Conservation (phyloP, 2,797 vertebrate genomes). For the Meriones psammophilus region DNA sequence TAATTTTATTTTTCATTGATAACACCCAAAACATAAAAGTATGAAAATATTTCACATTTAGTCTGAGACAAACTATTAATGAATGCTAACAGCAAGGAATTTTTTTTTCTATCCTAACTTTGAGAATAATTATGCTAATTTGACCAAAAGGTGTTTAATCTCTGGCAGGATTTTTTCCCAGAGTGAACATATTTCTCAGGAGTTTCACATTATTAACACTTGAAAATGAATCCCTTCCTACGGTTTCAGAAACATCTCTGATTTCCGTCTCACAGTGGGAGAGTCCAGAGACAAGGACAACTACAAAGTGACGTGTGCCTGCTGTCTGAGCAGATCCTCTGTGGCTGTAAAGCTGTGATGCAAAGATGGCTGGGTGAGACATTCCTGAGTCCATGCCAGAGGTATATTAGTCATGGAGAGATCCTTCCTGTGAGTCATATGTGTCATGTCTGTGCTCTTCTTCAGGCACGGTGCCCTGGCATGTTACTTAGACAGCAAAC, state of each 20-base stretch:
- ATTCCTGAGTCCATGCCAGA: background rate
- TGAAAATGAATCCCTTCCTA: slow-evolving; percentile 62
- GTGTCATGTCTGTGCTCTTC: background rate
- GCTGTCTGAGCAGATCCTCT: background rate
- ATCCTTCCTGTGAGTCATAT: background rate
- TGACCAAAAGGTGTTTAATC: background rate
- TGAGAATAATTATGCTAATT: slow-evolving; percentile 52
- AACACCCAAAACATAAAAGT: background rate
- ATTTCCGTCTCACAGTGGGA: background rate
- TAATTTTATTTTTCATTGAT: slow-evolving; percentile 7
- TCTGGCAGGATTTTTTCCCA: slow-evolving; percentile 57
- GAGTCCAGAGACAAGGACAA: background rate
- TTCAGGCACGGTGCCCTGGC: background rate
- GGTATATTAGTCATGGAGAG: background rate
- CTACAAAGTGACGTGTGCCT: background rate
- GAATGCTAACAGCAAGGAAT: slow-evolving; percentile 18
- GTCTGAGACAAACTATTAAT: slow-evolving; percentile 37
- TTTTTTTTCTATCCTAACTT: slow-evolving; percentile 54
- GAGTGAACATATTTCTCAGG: slow-evolving; percentile 45
- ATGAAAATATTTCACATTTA: slow-evolving; percentile 38
- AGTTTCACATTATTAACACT: slow-evolving; percentile 60
- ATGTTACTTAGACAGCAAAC: background rate
- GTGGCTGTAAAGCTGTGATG: background rate
- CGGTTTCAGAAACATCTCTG: slow-evolving; percentile 25
- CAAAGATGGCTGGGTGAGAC: background rate